Evolutionary conservation across 1,140 invertebrate genomes (phyloP).

Genomic region (Cydia pomonella): DNA sequence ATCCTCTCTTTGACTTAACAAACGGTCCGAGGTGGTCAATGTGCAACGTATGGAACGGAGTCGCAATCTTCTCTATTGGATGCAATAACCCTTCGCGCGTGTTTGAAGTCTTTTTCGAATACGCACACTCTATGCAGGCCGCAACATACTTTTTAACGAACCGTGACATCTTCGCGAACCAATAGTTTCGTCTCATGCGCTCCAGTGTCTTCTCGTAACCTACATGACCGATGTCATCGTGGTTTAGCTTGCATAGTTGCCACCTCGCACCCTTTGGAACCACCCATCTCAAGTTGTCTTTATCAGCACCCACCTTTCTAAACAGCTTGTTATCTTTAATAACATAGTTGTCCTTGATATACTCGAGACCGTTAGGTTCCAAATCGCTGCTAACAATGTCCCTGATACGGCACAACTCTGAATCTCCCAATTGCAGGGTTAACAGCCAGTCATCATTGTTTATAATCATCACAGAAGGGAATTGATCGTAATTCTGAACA

Average conservation of each 20-base stretch:
- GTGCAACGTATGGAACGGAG: slow-evolving; percentile 41
- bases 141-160: slow-evolving; percentile 45
- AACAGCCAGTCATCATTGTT: slow-evolving; percentile 28
- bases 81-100: slow-evolving; percentile 44
- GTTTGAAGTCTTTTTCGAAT: slow-evolving; percentile 41
- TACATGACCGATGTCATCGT: slow-evolving; percentile 46
- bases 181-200: slow-evolving; percentile 13
- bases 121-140: slow-evolving; percentile 46
- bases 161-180: slow-evolving; percentile 14
- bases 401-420: slow-evolving; percentile 1
- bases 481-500: background rate
- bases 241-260: slow-evolving; percentile 38
- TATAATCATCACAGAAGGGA: background rate
- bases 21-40: slow-evolving; percentile 52
- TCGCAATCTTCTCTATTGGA: slow-evolving; percentile 39
- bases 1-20: slow-evolving; percentile 38
- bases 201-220: slow-evolving; percentile 23
- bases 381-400: slow-evolving; percentile 10
- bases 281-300: slow-evolving; percentile 34
- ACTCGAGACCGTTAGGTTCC: slow-evolving; percentile 11
- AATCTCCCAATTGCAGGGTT: slow-evolving; percentile 18
- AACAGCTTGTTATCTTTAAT: slow-evolving; percentile 21
- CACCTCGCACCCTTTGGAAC: slow-evolving; percentile 41
- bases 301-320: background rate
- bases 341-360: slow-evolving; percentile 11